A percentile compares a stretch with the other conserved stretches of the same genome.
Evolutionary conservation across 2,888 invertebrate genomes (phyloP).

Genomic region (Hyposoter didymator): DNA sequence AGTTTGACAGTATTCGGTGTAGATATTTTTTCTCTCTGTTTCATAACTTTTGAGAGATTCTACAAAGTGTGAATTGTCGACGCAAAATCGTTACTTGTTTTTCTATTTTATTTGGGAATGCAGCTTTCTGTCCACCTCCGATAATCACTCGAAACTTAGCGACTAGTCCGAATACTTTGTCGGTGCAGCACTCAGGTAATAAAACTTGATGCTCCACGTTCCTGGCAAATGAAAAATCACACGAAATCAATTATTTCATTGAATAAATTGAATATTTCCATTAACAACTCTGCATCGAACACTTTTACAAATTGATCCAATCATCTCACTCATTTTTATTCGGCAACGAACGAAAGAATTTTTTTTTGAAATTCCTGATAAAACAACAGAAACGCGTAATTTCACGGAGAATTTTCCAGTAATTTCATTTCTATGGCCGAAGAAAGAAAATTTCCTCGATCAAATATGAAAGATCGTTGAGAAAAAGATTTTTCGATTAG

Average conservation of each 20-base stretch:
- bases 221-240: background rate
- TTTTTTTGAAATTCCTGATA: background rate
- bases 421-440: no score
- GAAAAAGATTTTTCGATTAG: no score
- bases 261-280: background rate
- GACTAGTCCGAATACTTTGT: constrained; percentile 88
- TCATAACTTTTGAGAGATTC: background rate
- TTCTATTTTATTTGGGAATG: constrained; percentile 84
- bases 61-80: background rate
- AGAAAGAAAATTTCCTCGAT: no score
- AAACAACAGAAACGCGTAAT: background rate
- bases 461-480: no score
- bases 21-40: background rate
- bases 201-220: constrained; percentile 32
- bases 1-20: constrained; percentile 20
- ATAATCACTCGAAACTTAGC: constrained; percentile 88
- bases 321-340: constrained; percentile 3
- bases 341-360: background rate
- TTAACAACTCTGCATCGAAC: background rate
- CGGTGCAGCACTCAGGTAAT: constrained; percentile 89
- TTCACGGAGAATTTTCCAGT: no score
- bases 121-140: constrained; percentile 87
- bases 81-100: constrained; percentile 29
- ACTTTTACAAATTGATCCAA: background rate
- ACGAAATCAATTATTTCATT: background rate